Base-by-base conservation (phyloP, 2,888 invertebrate genomes). In the Drosophila parthenogenetica region DNA sequence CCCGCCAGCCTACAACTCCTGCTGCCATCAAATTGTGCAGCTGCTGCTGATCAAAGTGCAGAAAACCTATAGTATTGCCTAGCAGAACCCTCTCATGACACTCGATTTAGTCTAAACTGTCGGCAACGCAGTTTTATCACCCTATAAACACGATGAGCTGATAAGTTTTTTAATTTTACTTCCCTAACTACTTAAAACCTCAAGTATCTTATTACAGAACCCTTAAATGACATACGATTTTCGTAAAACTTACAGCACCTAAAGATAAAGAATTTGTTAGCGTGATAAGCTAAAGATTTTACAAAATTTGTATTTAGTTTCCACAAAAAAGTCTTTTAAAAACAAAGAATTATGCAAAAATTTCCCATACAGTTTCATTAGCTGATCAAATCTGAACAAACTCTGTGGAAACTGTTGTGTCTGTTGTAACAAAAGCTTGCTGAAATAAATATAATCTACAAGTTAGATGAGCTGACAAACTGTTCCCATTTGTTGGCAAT, bases 11-110 rank as follows among this genome's bases (percentile, higher is more conserved):
- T 29, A 5, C 25, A n/a, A 37, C 54, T 43, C 32, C 45, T 39
- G 1, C 43, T 37, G 54, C 71, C 45, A 37, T 72, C 68, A 67
- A 58, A 55, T 46, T 54, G 49, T 62, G 25, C 57, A 42, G 51
- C 59, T 46, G 42, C 42, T 55, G 63, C 55, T 14, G 22, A 11
- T 14, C 11, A 25, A 54, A 39, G 16, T 17, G 17, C 10, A 25
- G 13, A 14, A 2, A 55, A 29, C 7, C 49, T 8, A 35, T 62
- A 37, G 5, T 2, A 16, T 11, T 13, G 4, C 8, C 5, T 13
- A 3, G 3, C 5, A 8, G 35, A 59, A 50, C 32, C 22, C 37
- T 42, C 46, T 13, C 11, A 11, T 13, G 35, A 13, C 35, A 35
- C 8, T 13, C 35, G 14, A 58, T 50, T 49, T 17, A 3, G 13